Conservation (phyloP, 2,113 vertebrate species). For the Acrocephalus arundinaceus region DNA sequence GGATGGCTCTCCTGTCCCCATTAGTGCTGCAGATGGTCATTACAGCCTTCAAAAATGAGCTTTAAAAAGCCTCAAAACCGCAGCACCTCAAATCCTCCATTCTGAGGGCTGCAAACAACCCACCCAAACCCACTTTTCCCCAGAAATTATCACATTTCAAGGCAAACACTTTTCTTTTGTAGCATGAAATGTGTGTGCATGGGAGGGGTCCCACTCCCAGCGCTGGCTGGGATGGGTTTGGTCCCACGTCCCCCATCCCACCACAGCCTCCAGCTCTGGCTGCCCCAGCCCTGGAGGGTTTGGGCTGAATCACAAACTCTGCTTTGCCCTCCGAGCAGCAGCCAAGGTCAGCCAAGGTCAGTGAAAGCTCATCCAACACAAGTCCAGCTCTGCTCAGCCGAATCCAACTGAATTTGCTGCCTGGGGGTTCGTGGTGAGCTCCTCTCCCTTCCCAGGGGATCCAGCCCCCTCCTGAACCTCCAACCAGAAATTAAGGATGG, state of each 20-base stretch:
- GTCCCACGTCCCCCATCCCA: not conserved
- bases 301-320: not conserved
- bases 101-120: fast-evolving
- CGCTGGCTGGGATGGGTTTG: fast-evolving
- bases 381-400: not conserved
- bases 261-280: not conserved
- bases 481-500: not conserved
- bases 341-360: constrained; percentile 23
- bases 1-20: not conserved
- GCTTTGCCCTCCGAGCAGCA: not conserved
- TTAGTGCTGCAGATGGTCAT: not conserved
- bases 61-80: not conserved
- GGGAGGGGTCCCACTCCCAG: not conserved
- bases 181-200: fast-evolving
- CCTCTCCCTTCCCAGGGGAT: not conserved
- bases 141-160: not conserved
- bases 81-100: not conserved
- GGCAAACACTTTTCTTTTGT: not conserved
- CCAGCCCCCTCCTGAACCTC: not conserved
- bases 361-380: not conserved
- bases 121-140: not conserved
- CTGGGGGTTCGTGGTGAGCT: not conserved
- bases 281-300: not conserved
- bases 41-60: fast-evolving
- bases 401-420: not conserved